phyloP scores from a whole-genome alignment of 2,113 vertebrate genomes.

The Hypocryptadius cinnamomeus region DNA sequence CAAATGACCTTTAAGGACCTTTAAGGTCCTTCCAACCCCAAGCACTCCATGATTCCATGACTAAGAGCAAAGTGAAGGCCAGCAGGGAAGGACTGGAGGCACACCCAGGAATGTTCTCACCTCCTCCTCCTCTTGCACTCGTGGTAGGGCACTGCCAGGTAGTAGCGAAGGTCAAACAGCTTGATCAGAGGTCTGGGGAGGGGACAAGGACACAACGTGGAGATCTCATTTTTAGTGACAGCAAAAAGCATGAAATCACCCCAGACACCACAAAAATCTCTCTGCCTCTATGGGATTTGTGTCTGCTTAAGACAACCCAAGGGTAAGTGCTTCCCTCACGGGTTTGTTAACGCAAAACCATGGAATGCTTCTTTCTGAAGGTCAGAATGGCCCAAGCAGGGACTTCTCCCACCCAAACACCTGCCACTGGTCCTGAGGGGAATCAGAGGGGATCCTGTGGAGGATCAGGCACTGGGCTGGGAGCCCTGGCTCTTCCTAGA shows the following conservation, averaged over 20 bases:
- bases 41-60: background rate
- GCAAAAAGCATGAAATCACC: background rate
- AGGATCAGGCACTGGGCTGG: background rate
- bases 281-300: background rate
- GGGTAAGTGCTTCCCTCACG: background rate
- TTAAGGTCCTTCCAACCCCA: background rate
- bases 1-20: no score
- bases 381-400: background rate
- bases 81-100: background rate
- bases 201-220: background rate
- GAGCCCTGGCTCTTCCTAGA: background rate
- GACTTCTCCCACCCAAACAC: background rate
- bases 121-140: constrained; percentile 93
- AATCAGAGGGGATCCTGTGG: background rate
- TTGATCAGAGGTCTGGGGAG: constrained; percentile 82
- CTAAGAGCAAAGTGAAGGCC: rapidly evolving
- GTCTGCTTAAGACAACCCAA: background rate
- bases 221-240: background rate
- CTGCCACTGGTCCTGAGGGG: background rate
- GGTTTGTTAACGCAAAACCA: background rate
- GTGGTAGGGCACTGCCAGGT: constrained; percentile 87
- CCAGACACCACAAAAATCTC: background rate
- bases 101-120: constrained; percentile 44
- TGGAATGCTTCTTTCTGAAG: rapidly evolving
- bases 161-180: constrained; percentile 81